phyloP scores from a whole-genome alignment of 2,888 invertebrate species.

The Gryllus longicercus region DNA sequence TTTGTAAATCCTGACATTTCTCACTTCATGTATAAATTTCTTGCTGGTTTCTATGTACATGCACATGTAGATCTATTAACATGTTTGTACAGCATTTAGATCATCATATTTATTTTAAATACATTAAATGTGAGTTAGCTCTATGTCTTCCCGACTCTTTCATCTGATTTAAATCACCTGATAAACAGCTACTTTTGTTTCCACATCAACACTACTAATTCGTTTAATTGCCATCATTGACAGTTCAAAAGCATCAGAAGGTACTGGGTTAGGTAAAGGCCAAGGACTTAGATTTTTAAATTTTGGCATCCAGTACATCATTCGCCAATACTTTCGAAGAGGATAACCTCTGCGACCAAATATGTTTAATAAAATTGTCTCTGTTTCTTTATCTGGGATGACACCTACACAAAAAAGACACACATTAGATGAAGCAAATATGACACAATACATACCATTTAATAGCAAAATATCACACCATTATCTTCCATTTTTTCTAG shows the following conservation, averaged over 20 bases:
- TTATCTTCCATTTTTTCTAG: conserved; percentile 93
- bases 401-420: conserved; percentile 57
- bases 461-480: conserved; percentile 55
- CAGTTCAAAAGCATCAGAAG: conserved; percentile 70
- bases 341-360: conserved; percentile 73
- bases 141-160: too few species aligned
- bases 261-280: conserved; percentile 73
- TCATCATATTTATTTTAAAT: too few species aligned
- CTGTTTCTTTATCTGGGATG: conserved; percentile 86
- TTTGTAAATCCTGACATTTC: too few species aligned
- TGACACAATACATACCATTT: conserved; percentile 24
- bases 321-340: conserved; percentile 51
- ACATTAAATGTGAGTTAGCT: too few species aligned
- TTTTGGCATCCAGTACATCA: conserved; percentile 75
- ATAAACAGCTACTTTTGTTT: conserved; percentile 62
- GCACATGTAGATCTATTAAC: too few species aligned
- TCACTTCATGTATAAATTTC: too few species aligned
- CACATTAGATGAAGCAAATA: conserved; percentile 38
- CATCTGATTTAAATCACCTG: conserved; percentile 50
- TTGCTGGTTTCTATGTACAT: too few species aligned
- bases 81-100: too few species aligned
- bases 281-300: conserved; percentile 87
- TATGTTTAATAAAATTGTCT: conserved; percentile 72
- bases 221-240: conserved; percentile 79
- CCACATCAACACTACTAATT: conserved; percentile 78